Evolutionary conservation across 2,113 vertebrate genomes (phyloP), one percentile per base, ranked within the genome.

Genomic region (Struthio camelus): DNA sequence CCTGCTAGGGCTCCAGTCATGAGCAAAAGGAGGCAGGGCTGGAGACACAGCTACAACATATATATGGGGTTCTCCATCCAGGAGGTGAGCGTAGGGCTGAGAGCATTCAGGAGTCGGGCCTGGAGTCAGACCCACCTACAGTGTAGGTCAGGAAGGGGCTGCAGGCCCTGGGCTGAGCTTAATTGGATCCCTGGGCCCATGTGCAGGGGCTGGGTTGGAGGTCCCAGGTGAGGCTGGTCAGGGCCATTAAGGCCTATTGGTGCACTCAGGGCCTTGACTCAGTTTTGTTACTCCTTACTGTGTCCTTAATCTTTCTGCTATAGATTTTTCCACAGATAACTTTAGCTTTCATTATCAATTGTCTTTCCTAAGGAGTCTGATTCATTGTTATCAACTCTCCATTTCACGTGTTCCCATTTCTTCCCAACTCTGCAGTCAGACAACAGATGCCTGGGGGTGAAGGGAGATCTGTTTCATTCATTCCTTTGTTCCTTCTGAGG

Each of bases 51-150:
- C 50, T 62, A 59, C 61, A 61, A 65, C 0, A 1, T 50, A 11
- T 3, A 1, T 19, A 4, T 0, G 1, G 48, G 44, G 65, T 11
- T 18, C 46, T 46, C 53, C 34, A 0, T 58, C 0, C 2, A 44
- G 77, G 46, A 20, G 53, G 4, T 23, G 53, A 53, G 59, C 27
- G 0, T 12, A 24, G 36, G 0, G 4, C 28, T 13, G 8, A 20
- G 20, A n/a, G 56, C 65, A 40, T 80, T 22, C 34, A 5, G 19
- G 46, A 56, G 38, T 2, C 18, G 1, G 9, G 11, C 23, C 36
- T 50, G 66, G 75, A 65, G 28, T 50, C 62, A 51, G 15, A 59
- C 59, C 2, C 7, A 20, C 32, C 61, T 4, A 3, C 36, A n/a
- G 69, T 54, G 8, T 3, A 19, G 46, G 46, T 19, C 46, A 48